phyloP scores from a whole-genome alignment of 2,113 vertebrate species.

The Hystrix cristata region DNA sequence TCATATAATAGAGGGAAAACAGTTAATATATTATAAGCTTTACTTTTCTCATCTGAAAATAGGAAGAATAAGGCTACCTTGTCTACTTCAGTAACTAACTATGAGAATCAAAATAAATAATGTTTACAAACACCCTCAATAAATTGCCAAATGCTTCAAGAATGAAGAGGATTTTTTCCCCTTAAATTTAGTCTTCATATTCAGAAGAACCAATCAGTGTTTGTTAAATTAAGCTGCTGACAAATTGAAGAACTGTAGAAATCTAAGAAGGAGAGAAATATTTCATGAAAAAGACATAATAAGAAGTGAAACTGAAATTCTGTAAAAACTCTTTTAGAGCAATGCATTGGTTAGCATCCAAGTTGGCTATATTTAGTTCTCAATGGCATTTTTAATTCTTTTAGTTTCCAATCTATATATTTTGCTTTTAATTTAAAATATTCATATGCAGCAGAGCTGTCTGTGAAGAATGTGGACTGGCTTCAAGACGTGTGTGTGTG shows the following conservation, averaged over 20 bases:
- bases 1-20: neutral
- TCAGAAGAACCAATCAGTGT: neutral
- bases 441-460: neutral
- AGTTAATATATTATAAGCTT: neutral
- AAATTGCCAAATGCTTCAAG: neutral
- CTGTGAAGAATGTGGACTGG: neutral
- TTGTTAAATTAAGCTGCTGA: neutral
- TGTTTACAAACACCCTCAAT: neutral
- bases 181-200: neutral
- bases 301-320: neutral
- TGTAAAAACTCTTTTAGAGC: neutral
- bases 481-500: no score
- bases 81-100: neutral
- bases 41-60: neutral
- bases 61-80: neutral
- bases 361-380: neutral
- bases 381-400: neutral
- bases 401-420: neutral
- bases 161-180: neutral
- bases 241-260: neutral
- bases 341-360: neutral
- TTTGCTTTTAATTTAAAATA: conserved; percentile 16
- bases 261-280: conserved; percentile 5
- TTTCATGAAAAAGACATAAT: neutral
- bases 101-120: conserved; percentile 1